Base-by-base conservation (phyloP, 2,888 invertebrate species). In the Octodonta nipae region DNA sequence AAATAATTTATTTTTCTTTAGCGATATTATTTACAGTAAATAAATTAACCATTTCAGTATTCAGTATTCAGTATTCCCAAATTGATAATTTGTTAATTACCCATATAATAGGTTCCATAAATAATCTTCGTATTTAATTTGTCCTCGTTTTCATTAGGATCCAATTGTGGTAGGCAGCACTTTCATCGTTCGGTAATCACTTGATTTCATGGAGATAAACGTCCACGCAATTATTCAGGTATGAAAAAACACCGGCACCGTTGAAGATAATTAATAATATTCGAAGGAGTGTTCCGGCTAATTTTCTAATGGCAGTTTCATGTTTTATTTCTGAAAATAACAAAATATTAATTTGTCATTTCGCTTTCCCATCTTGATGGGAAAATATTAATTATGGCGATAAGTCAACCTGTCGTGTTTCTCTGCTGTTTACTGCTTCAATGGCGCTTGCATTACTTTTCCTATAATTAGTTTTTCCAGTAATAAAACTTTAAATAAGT, bases 201-300 rank as follows among this genome's bases (percentile, higher is more conserved):
- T 44, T 48, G 56, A 56, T 56, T 53, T 54, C 56, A 54, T 54
- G 56, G 38, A 51, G 56, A 56, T 56, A 56, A 55, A 22, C 12
- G 10, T 22, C 12, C 12, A 13, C 13, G 10, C 30, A 30, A 30
- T 30, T 30, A 30, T 4, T 22, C 22, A 45, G 42, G 40, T 15
- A 30, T 32, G 38, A 33, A 37, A 32, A 38, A 45, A 50, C 45
- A 11, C 10, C 10, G 22, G 22, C 4, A 11, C 30, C 17, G 22
- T 13, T 20, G 13, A 30, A 16, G 20, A 30, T 30, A 47, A 50
- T 51, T 52, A 49, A 50, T 52, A 49, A 44, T 49, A 47, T 51
- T 50, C 46, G 41, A 43, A 51, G 50, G 51, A 47, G 51, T 51
- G 49, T 45, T 45, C 33, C 39, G 35, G 40, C 46, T 50, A 49